These are phyloP conservation scores for Percina caprodes DNA, from an alignment of 2,113 vertebrate genomes.

Conservation along the genomic window DNA sequence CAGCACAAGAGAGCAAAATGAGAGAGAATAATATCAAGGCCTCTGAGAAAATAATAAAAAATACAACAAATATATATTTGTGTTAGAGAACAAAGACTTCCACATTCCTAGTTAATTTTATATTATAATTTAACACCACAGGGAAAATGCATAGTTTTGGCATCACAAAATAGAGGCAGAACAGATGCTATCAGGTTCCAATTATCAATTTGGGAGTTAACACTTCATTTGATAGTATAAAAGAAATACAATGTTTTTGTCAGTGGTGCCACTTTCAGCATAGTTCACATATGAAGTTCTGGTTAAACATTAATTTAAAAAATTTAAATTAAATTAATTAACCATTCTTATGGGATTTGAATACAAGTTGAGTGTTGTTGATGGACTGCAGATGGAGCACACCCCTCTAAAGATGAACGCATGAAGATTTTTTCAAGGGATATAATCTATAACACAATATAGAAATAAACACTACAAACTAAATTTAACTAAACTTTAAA, in stretches of 20 bases:
- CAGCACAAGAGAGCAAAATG: slow-evolving; percentile 20
- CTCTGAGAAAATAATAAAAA: slow-evolving; percentile 29
- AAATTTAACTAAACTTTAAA: too few relatives aligned
- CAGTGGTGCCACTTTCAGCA: background rate
- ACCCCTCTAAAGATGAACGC: background rate
- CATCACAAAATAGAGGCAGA: slow-evolving; percentile 7
- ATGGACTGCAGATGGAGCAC: background rate
- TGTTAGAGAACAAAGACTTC: slow-evolving; percentile 17
- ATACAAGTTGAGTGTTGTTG: background rate
- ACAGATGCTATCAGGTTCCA: background rate
- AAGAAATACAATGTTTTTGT: background rate
- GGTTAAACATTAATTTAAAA: background rate
- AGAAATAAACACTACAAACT: background rate
- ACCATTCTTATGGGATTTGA: background rate
- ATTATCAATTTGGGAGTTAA: background rate
- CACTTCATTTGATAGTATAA: background rate
- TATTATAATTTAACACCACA: background rate
- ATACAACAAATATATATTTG: slow-evolving; percentile 20
- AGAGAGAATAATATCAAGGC: slow-evolving; percentile 37
- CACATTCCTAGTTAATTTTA: slow-evolving; percentile 17
- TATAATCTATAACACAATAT: background rate
- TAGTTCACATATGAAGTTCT: background rate
- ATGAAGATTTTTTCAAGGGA: background rate
- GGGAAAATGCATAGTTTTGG: slow-evolving; percentile 7
- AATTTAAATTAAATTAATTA: background rate